Percentiles rank a stretch among this genome's conserved stretches.
These are phyloP conservation scores for Spongilla lacustris DNA, from an alignment of 37 sponge, comb jelly and placozoan species.

Conservation along the genomic window DNA sequence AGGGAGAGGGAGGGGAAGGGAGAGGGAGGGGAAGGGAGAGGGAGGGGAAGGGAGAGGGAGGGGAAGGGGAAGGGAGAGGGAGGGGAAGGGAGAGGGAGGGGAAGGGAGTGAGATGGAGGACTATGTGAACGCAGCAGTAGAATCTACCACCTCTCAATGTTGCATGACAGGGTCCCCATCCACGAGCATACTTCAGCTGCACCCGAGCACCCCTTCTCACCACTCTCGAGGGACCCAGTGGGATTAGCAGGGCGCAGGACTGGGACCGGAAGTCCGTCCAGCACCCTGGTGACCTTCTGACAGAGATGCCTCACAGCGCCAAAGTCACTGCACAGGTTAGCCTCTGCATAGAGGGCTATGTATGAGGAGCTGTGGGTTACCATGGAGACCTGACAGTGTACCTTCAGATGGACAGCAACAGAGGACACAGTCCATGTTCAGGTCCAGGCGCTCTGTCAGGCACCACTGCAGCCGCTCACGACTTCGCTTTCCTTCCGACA, in stretches of 20 bases:
- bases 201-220: slow-evolving; percentile 21
- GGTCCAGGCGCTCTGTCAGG: slow-evolving; percentile 20
- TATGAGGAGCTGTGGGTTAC: too few species aligned
- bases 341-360: background rate
- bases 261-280: slow-evolving; percentile 27
- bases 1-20: background rate
- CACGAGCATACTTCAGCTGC: slow-evolving; percentile 61
- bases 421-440: slow-evolving; percentile 45
- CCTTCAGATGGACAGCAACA: background rate
- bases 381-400: background rate
- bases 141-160: background rate
- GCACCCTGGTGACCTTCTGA: background rate
- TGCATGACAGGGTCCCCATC: slow-evolving; percentile 63
- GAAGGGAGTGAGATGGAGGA: background rate
- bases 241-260: slow-evolving; percentile 1
- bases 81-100: background rate
- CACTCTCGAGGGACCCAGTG: slow-evolving; percentile 22
- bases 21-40: background rate
- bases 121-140: background rate
- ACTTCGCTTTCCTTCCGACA: slow-evolving; percentile 49
- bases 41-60: background rate
- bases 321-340: slow-evolving; percentile 31
- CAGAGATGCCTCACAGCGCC: slow-evolving; percentile 12
- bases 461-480: slow-evolving; percentile 61
- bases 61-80: background rate